Conservation (phyloP, 2,113 vertebrate species). For the Entelurus aequoreus region DNA sequence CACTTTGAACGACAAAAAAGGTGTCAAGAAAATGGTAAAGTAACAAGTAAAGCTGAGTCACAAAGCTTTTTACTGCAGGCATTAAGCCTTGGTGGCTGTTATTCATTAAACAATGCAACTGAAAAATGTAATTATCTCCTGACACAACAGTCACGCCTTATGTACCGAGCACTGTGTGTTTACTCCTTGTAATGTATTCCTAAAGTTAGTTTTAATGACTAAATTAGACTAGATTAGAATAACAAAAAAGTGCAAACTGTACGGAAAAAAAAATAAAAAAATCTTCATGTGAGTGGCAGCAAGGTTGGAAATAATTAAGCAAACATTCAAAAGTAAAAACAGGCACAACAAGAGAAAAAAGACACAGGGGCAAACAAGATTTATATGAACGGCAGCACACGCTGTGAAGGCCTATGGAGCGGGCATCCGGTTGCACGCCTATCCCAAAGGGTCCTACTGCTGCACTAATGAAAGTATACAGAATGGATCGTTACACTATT, state of each 20-base stretch:
- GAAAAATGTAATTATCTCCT: too few relatives aligned
- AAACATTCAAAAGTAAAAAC: conserved; percentile 24
- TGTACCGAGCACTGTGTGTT: too few relatives aligned
- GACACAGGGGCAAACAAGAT: conserved; percentile 23
- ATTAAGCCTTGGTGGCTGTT: too few relatives aligned
- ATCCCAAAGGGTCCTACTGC: conserved; percentile 42
- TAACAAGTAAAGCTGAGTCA: too few relatives aligned
- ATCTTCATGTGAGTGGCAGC: conserved; percentile 11
- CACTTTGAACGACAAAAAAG: too few relatives aligned
- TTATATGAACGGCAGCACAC: conserved; percentile 36
- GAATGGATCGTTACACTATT: conserved; percentile 47
- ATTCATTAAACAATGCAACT: too few relatives aligned
- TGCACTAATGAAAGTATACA: conserved; percentile 49
- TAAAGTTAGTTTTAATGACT: too few relatives aligned
- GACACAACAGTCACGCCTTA: too few relatives aligned
- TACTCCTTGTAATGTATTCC: too few relatives aligned
- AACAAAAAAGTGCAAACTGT: conserved; percentile 6
- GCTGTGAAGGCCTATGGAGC: conserved; percentile 9
- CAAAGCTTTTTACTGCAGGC: too few relatives aligned
- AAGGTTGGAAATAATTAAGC: conserved; percentile 10
- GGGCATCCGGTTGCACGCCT: conserved; percentile 39
- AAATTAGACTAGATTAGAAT: too few relatives aligned
- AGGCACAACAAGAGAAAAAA: conserved; percentile 11
- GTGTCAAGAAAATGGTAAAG: too few relatives aligned
- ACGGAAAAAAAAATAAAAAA: neutral